Evolutionary conservation across 2,888 invertebrate species (phyloP).

Genomic region (Miltochrista miniata): DNA sequence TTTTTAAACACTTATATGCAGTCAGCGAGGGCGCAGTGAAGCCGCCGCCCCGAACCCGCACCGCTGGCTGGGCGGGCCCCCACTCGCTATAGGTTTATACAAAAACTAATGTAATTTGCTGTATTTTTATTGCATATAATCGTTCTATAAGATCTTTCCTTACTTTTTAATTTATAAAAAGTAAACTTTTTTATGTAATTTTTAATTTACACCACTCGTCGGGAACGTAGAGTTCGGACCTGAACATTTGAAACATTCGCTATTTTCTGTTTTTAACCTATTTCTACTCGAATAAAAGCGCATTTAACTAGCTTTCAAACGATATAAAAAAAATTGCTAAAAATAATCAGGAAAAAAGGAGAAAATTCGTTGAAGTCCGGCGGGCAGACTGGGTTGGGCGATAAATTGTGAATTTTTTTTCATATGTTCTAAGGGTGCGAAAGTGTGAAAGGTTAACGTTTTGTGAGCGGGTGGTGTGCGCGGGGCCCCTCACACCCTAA

Average conservation of each 20-base stretch:
- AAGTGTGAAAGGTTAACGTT: constrained; percentile 15
- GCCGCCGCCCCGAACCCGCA: constrained; percentile 59
- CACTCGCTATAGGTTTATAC: constrained; percentile 21
- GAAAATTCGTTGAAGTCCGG: constrained; percentile 47
- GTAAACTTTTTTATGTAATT: constrained; percentile 24
- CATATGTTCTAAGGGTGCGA: constrained; percentile 29
- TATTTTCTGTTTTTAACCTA: constrained; percentile 31
- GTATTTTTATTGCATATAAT: constrained; percentile 39
- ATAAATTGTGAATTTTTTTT: constrained; percentile 66
- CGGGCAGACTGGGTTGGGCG: constrained; percentile 42
- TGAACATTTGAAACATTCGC: constrained; percentile 3
- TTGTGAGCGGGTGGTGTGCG: constrained; percentile 52
- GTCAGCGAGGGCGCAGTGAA: constrained; percentile 57
- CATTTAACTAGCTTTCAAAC: constrained; percentile 35
- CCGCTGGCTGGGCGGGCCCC: constrained; percentile 61
- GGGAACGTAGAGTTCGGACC: constrained; percentile 28
- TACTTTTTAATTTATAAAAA: constrained; percentile 51
- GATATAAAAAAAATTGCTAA: constrained; percentile 25
- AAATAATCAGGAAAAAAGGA: constrained; percentile 32
- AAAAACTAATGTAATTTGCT: constrained; percentile 18
- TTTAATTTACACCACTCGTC: constrained; percentile 21
- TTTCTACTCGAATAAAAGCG: constrained; percentile 39
- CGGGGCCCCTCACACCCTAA: constrained; percentile 62
- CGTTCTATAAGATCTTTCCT: constrained; percentile 18
- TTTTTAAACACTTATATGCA: constrained; percentile 51